Base-by-base conservation (phyloP, 1,140 invertebrate species). In the Leptinotarsa lineolata region DNA sequence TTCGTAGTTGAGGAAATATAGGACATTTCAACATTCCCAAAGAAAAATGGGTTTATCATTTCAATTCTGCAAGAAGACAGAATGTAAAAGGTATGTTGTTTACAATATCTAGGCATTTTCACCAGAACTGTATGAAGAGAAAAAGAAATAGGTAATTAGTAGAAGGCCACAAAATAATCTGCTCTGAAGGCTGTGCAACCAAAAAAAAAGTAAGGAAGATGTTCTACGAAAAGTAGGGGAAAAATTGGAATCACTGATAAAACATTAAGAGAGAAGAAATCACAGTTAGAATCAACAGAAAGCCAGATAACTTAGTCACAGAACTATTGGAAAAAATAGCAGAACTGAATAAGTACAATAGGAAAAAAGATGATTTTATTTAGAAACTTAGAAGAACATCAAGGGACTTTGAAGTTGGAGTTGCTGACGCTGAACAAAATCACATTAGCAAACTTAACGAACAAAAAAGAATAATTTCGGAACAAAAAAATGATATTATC, bases 381-480 rank as follows among this genome's bases (percentile, higher is more conserved):
- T 6, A 60, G 5, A 60, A 21, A 21, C 59, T 60, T 5, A 60
- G 59, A n/a, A 60, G 59, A 60, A 60, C 59, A 60, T 60, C 59
- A 60, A 60, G 5, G 21, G 59, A 60, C 20, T 60, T 60, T 60
- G 59, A 60, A 60, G 59, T 8, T 60, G 59, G n/a, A 60, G 59
- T 60, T 60, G 59, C 20, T 60, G n/a, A n/a, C n/a, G 59, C 20
- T 6, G 59, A 60, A 60, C 59, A 60, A 60, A 60, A 21, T 60
- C n/a, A 60, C 59, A n/a, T n/a, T n/a, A n/a, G n/a, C n/a, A n/a
- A n/a, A n/a, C n/a, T n/a, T n/a, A n/a, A n/a, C n/a, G n/a, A 60
- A 60, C 59, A 60, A 21, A 60, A 60, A n/a, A n/a, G 59, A 60
- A 60, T 60, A 8, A 60, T 60, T 18, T 60, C 59, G n/a, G 59